Evolutionary conservation across 2,113 vertebrate species (phyloP).

Genomic region (Ailurus styani): DNA sequence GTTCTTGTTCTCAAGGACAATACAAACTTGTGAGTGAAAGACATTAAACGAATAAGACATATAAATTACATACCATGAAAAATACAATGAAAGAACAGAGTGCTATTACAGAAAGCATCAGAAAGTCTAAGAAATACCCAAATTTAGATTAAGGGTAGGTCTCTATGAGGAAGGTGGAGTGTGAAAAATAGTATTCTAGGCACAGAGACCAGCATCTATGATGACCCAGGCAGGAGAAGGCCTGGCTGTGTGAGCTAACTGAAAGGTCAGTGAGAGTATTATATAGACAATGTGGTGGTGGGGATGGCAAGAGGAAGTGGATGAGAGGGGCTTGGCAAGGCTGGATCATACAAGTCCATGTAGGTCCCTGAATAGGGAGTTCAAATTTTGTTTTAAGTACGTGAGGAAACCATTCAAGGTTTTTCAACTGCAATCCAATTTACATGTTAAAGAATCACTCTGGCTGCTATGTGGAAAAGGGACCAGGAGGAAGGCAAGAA

Average conservation of each 20-base stretch:
- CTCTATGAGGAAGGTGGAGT: neutral
- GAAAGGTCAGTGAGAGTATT: neutral
- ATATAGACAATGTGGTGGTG: neutral
- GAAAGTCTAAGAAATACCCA: neutral
- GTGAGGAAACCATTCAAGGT: neutral
- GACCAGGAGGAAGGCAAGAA: neutral
- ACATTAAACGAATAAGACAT: conserved; percentile 13
- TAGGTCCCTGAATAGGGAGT: neutral
- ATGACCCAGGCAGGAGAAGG: neutral
- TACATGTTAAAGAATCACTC: neutral
- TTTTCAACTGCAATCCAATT: conserved; percentile 7
- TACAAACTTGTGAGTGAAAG: conserved; percentile 21
- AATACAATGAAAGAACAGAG: conserved; percentile 36
- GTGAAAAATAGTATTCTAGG: neutral
- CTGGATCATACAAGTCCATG: neutral
- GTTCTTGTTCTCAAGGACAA: conserved; percentile 9
- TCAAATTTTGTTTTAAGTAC: neutral
- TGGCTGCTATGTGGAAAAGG: neutral
- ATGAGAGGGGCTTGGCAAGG: neutral
- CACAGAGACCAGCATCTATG: neutral
- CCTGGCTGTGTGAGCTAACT: neutral
- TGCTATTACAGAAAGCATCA: conserved; percentile 12
- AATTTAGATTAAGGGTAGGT: neutral
- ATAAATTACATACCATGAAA: neutral
- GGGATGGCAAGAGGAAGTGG: neutral